Evolutionary conservation across 2,888 invertebrate genomes (phyloP), one percentile per base, ranked within the genome.

Genomic region (Pocota personata): DNA sequence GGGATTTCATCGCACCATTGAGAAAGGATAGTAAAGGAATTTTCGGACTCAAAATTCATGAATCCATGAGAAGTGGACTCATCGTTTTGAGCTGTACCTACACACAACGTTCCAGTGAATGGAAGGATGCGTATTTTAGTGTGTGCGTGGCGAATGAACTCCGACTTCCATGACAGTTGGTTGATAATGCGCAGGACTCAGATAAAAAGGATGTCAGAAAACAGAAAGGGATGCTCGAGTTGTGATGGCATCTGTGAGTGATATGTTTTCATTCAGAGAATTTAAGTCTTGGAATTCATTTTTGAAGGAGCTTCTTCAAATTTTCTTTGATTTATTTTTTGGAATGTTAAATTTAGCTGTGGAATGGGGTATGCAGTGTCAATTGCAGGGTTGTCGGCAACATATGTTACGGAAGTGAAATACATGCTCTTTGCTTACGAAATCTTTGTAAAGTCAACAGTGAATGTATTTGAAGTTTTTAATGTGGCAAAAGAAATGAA

Each of bases 141-240:
- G 72, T 60, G 19, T 76, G 37, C 6, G 78, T 62, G 69, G 1
- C 46, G 14, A 60, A 77, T 82, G 82, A 82, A 82, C 43, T 72
- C 24, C 32, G 19, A 19, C 46, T 78, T 83, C 83, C 77, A 83
- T 58, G 30, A 4, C 40, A 66, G 19, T 37, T 37, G 10, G 37
- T 3, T n/a, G 10, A 5, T n/a, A 64, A 10, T 83, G 83, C 83
- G 83, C 83, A 83, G 72, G 78, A 73, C 57, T 35, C 1, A 30
- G 27, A 12, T 21, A 30, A 24, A 64, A 32, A 24, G 43, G 43
- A 46, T 3, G 19, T 12, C 35, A 57, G 43, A 35, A 57, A 1
- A 19, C 10, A 16, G 35, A 24, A 52, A 6, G 8, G 48, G 35
- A 37, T 50, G 19, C 32, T 27, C 10, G 16, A n/a, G 32, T 21